Base-by-base conservation (phyloP, 2,888 invertebrate species). In the Sinohyriopsis cumingii region DNA sequence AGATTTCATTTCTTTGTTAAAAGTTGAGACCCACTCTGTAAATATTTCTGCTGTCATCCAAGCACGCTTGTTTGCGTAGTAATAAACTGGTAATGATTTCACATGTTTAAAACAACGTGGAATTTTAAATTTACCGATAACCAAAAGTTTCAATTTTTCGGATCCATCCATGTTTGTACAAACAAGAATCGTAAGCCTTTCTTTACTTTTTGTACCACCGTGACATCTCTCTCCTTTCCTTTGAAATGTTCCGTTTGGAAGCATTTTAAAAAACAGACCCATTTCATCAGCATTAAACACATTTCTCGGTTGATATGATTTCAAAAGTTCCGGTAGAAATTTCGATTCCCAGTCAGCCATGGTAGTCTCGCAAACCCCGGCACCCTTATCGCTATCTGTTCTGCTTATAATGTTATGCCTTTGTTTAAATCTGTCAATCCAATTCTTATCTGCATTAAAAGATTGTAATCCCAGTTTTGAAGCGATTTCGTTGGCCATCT, bases 261-360 rank as follows among this genome's bases (percentile, higher is more conserved):
- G 59, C 28, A 72, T 53, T 67, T 67, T 77, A 54, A 59, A 75
- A 67, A 75, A 76, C 5, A 76, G 59, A 22, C 66, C 75, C 4
- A 69, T 71, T 59, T 78, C 78, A 59, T 73, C 73, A 1, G 63
- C 67, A 59, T 71, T 77, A 67, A 78, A 74, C 53, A 75, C 55
- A 57, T 75, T 62, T 56, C 59, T 24, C 22, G 59, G 59, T 20
- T 65, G 55, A 62, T 70, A 73, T 4, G 55, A 22, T 33, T 28
- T 24, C 25, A 68, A 59, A 53, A 33, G 33, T n/a, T 61, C 20
- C 19, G 61, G 61, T 7, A 61, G 45, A 54, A 54, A 55, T 20
- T 63, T 7, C 9, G 33, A 33, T 33, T 33, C 9, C 33, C 33
- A 33, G 9, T 33, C 33, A 33, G 9, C 9, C 33, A 33, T 9